These are phyloP conservation scores for Psittacula derbiana DNA, from an alignment of 2,797 vertebrate species.

Conservation along the genomic window DNA sequence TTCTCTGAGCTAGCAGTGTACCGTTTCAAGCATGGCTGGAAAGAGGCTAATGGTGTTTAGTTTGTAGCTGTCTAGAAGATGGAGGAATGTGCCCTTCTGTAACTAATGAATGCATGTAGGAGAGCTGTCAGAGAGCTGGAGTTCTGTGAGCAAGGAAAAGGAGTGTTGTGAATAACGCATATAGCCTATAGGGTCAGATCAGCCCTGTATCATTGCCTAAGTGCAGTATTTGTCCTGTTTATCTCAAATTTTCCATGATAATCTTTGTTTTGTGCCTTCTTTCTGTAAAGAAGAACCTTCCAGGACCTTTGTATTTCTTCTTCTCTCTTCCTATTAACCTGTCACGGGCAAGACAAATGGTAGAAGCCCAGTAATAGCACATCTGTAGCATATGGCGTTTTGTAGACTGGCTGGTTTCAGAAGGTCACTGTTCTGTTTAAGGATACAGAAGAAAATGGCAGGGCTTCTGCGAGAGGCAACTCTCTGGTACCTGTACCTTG, in stretches of 20 bases:
- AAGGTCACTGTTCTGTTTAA: not conserved
- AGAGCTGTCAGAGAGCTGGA: not conserved
- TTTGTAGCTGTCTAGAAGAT: slow-evolving; percentile 23
- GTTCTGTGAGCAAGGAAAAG: not conserved
- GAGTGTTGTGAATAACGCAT: not conserved
- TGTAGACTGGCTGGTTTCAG: not conserved
- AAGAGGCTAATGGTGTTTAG: slow-evolving; percentile 29
- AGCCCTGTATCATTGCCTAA: not conserved
- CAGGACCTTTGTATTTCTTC: not conserved
- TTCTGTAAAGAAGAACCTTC: not conserved
- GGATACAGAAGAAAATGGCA: not conserved
- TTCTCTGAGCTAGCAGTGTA: not conserved
- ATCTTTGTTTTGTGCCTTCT: not conserved
- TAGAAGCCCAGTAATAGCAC: not conserved
- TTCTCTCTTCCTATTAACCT: not conserved
- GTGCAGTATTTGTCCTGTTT: not conserved
- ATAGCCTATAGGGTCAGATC: not conserved
- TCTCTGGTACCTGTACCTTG: not conserved
- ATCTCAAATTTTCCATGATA: not conserved
- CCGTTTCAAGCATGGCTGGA: not conserved
- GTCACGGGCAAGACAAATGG: not conserved
- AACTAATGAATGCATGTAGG: not conserved
- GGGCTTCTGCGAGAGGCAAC: not conserved
- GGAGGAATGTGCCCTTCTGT: slow-evolving; percentile 2
- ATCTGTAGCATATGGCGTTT: fast-evolving